Base-by-base conservation (phyloP, 1,140 invertebrate genomes). In the Bombus picipes region DNA sequence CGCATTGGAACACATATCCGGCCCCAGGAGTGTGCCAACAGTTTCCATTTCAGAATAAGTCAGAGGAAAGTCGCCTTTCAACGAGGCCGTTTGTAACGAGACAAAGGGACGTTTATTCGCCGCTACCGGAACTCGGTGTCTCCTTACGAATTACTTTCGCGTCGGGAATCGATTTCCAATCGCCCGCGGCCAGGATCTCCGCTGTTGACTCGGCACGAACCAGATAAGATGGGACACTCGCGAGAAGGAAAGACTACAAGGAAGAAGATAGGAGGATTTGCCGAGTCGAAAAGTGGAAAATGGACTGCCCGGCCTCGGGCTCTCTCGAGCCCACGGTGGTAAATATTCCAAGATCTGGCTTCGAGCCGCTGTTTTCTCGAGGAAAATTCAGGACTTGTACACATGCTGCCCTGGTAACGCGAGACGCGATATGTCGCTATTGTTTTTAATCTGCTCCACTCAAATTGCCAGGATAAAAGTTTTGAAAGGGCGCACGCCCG, bases 81-180 rank as follows among this genome's bases (percentile, higher is more conserved):
- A 15, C 83, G 70, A 25, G 43, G 37, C 78, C 71, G 70, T 85
- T 66, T 79, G 57, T 75, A 75, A 81, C 71, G 22, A 81, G 84
- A 81, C 84, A 81, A 74, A 81, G 59, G 71, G 79, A 85, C 84
- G 79, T 81, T 81, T 85, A 85, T 85, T 74, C 71, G 84, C 47
- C 71, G 37, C 34, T 62, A 68, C 71, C 71, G 43, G 71, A 68
- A 85, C 57, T 43, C 66, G 77, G 71, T 66, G 78, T 85, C 78
- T 81, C 62, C 79, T 78, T 72, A 76, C 78, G 80, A 82, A 88
- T 88, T 86, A 78, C 76, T 81, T 86, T 87, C 71, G 47, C 90
- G 85, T 81, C 77, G 87, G 39, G 81, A 86, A 91, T 91, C 89
- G 83, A 91, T 91, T 91, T 91, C 81, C 89, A 84, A 91, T 90